Evolutionary conservation across 2,113 vertebrate species (phyloP), one percentile per base, ranked within the genome.

Genomic region (Hippocampus comes): DNA sequence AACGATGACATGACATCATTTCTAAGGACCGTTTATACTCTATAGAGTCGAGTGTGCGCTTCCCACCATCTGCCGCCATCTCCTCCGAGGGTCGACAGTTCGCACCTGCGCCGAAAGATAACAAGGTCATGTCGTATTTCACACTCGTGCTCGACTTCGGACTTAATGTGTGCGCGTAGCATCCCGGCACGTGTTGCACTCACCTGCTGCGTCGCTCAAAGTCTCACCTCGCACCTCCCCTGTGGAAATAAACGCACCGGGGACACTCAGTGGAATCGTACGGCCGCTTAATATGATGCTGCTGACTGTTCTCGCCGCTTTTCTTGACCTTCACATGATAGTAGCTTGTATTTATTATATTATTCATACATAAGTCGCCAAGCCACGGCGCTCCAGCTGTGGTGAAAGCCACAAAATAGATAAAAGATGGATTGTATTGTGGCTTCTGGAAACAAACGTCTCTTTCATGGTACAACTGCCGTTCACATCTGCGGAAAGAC

Each of bases 51-150:
- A 43, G 6, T 3, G 27, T 20, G 60, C 0, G 5, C 38, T 14
- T 27, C 64, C 18, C 42, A 66, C 64, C 43, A 25, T 66, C 43
- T 48, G 64, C n/a, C 64, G 17, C 27, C 59, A 34, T 61, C 59
- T 25, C n/a, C 64, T 66, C 64, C 4, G 43, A 17, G 15, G 64
- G 48, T n/a, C 9, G 43, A 66, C 42, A 66, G 14, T 46, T 46
- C 48, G 64, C n/a, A 66, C 42, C 64, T 66, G 41, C 12, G 25
- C 15, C 15, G 34, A 34, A 7, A 60, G 15, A 18, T 27, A 18
- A 17, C 64, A 49, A 48, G 64, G 43, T 18, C 5, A 15, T 46
- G 64, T 66, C 43, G 48, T n/a, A 48, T 66, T 25, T 23, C 41
- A 46, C 21, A 23, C 63, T 48, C 21, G 9, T 17, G 9, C 23